phyloP scores from a whole-genome alignment of 2,888 invertebrate species.

The Mythimna vitellina region DNA sequence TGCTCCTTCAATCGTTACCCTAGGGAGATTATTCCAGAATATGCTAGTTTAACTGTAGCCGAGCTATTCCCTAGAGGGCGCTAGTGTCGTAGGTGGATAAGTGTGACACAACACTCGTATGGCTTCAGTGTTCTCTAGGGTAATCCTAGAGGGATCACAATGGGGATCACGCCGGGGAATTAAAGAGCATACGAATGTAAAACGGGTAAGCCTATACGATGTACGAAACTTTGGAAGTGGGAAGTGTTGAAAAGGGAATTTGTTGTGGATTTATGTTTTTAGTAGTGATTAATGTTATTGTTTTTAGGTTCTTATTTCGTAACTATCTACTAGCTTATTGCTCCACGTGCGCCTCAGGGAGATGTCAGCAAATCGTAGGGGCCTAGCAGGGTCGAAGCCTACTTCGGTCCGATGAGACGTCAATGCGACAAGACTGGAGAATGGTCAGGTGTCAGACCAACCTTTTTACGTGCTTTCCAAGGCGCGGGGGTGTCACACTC shows the following conservation, averaged over 20 bases:
- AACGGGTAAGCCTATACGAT: constrained; percentile 23
- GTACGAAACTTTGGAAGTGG: not conserved
- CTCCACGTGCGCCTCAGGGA: too few species aligned
- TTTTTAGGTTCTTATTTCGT: not conserved
- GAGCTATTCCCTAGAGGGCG: constrained; percentile 28
- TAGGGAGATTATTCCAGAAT: not conserved
- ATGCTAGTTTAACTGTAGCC: constrained; percentile 15
- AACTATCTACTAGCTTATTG: too few species aligned
- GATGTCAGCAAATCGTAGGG: too few species aligned
- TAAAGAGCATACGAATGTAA: constrained; percentile 38
- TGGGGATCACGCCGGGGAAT: constrained; percentile 22
- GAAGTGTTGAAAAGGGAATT: constrained; percentile 18
- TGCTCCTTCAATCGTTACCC: constrained; percentile 20
- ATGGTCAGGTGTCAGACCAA: too few species aligned
- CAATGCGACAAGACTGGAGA: too few species aligned
- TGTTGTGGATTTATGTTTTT: not conserved
- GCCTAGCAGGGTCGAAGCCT: too few species aligned
- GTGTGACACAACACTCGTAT: constrained; percentile 23
- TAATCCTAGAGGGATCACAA: constrained; percentile 16
- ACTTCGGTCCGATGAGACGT: too few species aligned
- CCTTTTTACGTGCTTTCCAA: too few species aligned
- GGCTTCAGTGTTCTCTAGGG: constrained; percentile 27
- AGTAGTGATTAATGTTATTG: not conserved
- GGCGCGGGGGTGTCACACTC: too few species aligned
- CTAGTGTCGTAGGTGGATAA: constrained; percentile 36